Conservation (phyloP, 2,888 invertebrate species). For the Zygogramma bicolorata region DNA sequence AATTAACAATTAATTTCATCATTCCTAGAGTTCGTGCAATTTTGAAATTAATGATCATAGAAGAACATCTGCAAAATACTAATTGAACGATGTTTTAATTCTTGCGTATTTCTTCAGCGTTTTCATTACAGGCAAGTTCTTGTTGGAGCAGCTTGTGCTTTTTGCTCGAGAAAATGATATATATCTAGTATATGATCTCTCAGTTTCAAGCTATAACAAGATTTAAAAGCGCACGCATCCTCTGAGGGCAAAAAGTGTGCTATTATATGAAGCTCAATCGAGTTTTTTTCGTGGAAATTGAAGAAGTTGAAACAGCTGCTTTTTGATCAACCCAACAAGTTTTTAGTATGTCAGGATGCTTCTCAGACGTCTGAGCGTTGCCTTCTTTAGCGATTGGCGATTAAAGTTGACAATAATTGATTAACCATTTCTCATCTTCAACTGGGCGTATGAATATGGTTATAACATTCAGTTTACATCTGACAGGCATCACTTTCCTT, state of each 20-base stretch:
- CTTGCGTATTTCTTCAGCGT: constrained; percentile 10
- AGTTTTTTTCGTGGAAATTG: neutral
- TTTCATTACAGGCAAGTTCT: constrained; percentile 20
- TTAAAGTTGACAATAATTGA: neutral
- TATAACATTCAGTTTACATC: too few species aligned
- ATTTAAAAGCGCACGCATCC: neutral
- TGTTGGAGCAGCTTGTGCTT: neutral
- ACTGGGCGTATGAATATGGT: too few species aligned
- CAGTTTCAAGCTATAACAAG: neutral
- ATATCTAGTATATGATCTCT: neutral
- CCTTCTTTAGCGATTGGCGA: neutral
- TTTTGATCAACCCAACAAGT: neutral
- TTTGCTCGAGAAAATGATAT: constrained; percentile 5
- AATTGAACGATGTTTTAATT: constrained; percentile 10
- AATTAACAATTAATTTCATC: constrained; percentile 17
- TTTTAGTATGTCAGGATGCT: neutral
- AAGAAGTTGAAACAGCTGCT: neutral
- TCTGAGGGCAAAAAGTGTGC: neutral
- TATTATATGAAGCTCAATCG: neutral
- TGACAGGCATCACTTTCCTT: too few species aligned
- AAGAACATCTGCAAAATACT: constrained; percentile 18
- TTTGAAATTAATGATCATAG: constrained; percentile 21
- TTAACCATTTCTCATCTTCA: neutral
- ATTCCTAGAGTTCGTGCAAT: neutral
- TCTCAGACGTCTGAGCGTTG: neutral